phyloP scores from a whole-genome alignment of 2,797 vertebrate genomes.

The Hypotaenidia okinawae region DNA sequence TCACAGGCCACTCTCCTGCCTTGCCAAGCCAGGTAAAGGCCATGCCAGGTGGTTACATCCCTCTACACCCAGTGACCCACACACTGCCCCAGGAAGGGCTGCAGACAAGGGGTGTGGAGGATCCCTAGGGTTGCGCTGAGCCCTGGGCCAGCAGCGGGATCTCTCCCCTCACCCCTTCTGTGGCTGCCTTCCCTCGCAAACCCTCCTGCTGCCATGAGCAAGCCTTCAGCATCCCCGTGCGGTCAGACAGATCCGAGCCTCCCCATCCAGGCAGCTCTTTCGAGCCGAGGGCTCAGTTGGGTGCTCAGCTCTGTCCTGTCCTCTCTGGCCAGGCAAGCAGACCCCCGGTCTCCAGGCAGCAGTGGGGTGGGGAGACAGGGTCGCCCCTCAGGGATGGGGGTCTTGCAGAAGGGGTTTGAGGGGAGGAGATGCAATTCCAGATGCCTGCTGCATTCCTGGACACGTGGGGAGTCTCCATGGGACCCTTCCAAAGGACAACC shows the following conservation, averaged over 20 bases:
- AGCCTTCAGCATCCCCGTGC: conserved; percentile 56
- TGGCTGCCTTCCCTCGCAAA: background rate
- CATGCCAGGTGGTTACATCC: accelerated
- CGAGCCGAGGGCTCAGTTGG: accelerated
- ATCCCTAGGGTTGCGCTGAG: background rate
- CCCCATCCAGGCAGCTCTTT: background rate
- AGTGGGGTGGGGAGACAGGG: background rate
- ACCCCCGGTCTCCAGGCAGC: background rate
- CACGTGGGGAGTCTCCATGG: accelerated
- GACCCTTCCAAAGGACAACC: accelerated
- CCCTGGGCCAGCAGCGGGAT: background rate
- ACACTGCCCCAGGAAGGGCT: background rate
- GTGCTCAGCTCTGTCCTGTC: background rate
- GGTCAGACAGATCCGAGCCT: background rate
- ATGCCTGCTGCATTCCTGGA: background rate
- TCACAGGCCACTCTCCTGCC: background rate
- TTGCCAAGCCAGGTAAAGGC: background rate
- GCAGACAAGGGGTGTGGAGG: background rate
- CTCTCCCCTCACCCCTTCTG: background rate
- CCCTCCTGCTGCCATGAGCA: background rate
- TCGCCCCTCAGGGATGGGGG: accelerated
- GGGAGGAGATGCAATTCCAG: background rate
- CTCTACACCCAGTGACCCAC: accelerated
- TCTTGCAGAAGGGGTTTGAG: background rate
- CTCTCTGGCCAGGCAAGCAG: accelerated